phyloP scores from a whole-genome alignment of 2,888 invertebrate genomes.

The Rhagophthalmus giganteus region DNA sequence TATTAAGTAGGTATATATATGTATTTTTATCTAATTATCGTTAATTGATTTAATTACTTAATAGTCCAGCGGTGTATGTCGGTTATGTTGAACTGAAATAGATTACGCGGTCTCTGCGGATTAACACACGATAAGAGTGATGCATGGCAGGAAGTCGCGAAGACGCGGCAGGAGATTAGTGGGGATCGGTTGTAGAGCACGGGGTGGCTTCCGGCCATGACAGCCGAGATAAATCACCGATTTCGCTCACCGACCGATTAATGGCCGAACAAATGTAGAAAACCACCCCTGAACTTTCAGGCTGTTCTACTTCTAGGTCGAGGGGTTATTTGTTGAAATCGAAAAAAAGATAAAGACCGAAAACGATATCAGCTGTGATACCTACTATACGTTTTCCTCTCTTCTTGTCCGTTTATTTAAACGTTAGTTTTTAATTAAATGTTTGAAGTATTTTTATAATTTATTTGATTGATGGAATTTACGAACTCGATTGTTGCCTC shows the following conservation, averaged over 20 bases:
- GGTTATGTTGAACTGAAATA: constrained; percentile 37
- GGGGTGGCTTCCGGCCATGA: constrained; percentile 55
- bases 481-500: too few species aligned
- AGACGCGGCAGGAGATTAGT: constrained; percentile 55
- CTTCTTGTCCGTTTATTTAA: background rate
- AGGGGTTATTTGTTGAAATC: constrained; percentile 23
- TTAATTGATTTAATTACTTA: constrained; percentile 43
- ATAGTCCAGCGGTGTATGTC: constrained; percentile 32
- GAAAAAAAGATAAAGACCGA: constrained; percentile 3
- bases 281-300: constrained; percentile 53
- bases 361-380: background rate
- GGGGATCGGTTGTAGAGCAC: constrained; percentile 54
- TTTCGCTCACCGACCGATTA: constrained; percentile 49
- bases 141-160: constrained; percentile 55
- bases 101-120: constrained; percentile 46
- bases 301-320: constrained; percentile 26
- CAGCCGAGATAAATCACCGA: constrained; percentile 54
- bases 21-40: constrained; percentile 26
- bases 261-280: constrained; percentile 56
- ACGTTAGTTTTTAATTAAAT: background rate
- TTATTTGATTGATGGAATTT: background rate
- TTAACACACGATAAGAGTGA: constrained; percentile 52
- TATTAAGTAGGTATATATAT: constrained; percentile 17
- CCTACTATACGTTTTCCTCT: too few species aligned
- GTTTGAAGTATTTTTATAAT: background rate